Conservation (phyloP, 1,140 invertebrate genomes). For the Caligus rogercresseyi region DNA sequence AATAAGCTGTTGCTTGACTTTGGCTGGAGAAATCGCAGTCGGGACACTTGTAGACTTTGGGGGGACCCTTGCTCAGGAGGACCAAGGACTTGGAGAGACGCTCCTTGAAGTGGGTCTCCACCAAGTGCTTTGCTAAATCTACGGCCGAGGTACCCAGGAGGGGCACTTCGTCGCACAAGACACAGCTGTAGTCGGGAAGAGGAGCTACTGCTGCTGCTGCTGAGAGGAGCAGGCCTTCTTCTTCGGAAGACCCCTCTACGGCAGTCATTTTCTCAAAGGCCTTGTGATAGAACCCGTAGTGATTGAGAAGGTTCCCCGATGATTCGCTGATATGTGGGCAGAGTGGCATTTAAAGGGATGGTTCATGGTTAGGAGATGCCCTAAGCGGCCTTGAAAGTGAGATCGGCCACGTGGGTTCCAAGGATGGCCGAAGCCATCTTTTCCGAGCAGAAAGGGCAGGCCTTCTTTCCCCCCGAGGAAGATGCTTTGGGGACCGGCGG, state of each 20-base stretch:
- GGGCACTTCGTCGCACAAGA: slow-evolving; percentile 14
- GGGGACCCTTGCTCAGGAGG: background rate
- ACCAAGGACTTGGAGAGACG: background rate
- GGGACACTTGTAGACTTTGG: slow-evolving; percentile 9
- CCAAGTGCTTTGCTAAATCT: slow-evolving; percentile 6
- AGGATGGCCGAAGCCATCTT: background rate
- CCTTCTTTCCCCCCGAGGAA: background rate
- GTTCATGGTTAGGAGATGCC: background rate
- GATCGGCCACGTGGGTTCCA: slow-evolving; percentile 7
- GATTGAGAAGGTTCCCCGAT: slow-evolving; percentile 4
- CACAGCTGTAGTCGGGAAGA: background rate
- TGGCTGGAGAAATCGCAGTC: slow-evolving; percentile 5
- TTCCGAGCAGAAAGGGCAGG: slow-evolving; percentile 2
- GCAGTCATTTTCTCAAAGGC: background rate
- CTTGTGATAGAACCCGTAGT: slow-evolving; percentile 14
- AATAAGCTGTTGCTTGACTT: background rate
- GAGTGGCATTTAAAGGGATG: slow-evolving; percentile 12
- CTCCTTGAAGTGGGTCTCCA: slow-evolving; percentile 11
- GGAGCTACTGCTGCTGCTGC: background rate
- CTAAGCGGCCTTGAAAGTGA: slow-evolving; percentile 13
- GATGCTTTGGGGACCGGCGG: background rate
- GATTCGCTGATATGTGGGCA: slow-evolving; percentile 16
- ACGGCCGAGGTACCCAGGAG: background rate
- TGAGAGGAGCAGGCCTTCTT: background rate
- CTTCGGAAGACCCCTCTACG: background rate